Conservation (phyloP, 1,140 invertebrate genomes). For the Galendromus occidentalis region DNA sequence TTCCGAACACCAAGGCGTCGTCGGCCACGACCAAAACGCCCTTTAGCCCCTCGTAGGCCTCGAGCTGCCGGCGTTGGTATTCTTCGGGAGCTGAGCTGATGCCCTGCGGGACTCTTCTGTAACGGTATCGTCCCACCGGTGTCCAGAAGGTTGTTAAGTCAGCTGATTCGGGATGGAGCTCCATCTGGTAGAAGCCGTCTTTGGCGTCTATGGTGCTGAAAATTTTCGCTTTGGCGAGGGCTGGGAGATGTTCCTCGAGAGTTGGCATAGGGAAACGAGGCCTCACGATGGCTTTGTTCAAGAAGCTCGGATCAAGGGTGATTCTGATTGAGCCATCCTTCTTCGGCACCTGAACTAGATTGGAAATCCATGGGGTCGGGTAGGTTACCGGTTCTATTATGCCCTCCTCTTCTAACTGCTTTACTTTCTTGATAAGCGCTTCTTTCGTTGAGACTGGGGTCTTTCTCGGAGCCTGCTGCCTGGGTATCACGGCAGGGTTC, state of each 20-base stretch:
- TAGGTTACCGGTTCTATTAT: too few species aligned
- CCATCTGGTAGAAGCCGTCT: constrained; percentile 24
- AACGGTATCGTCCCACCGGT: constrained; percentile 23
- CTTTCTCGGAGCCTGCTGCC: too few species aligned
- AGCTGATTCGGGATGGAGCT: constrained; percentile 20
- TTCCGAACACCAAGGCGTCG: constrained; percentile 15
- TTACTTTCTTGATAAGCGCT: too few species aligned
- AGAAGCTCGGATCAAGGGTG: background rate
- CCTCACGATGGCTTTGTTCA: background rate
- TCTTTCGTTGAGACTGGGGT: too few species aligned
- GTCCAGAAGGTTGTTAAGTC: constrained; percentile 22
- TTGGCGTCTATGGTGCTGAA: constrained; percentile 21
- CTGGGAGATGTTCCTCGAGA: background rate
- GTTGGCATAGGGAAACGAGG: background rate
- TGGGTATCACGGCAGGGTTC: too few species aligned
- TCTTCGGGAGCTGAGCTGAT: constrained; percentile 18
- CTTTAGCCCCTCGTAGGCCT: constrained; percentile 15
- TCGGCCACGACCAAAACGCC: constrained; percentile 14
- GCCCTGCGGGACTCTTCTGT: constrained; percentile 22
- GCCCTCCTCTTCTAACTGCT: too few species aligned
- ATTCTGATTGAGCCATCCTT: background rate
- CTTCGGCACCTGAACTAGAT: too few species aligned
- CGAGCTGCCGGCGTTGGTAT: constrained; percentile 13
- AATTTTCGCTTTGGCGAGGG: background rate
- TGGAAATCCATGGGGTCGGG: too few species aligned